Conservation (phyloP, 2,888 invertebrate genomes). For the Idaea aversata region DNA sequence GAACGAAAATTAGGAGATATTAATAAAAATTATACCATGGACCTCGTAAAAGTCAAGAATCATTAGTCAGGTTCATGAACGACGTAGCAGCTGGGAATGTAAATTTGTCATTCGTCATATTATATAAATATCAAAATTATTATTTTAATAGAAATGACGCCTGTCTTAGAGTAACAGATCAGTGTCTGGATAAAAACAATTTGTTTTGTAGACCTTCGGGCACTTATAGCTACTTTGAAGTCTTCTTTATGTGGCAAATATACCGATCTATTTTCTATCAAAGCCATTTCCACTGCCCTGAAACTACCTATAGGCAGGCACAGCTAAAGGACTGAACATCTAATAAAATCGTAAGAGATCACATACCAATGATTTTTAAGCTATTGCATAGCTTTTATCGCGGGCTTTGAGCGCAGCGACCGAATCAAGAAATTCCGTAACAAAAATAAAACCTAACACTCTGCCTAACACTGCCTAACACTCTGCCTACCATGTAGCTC, state of each 20-base stretch:
- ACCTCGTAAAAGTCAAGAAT: conserved; percentile 21
- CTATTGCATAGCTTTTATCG: too few species aligned
- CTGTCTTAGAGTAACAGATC: neutral
- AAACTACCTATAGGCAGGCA: too few species aligned
- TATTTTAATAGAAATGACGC: conserved; percentile 1
- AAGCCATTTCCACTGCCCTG: too few species aligned
- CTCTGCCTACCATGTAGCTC: too few species aligned
- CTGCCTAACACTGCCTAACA: too few species aligned
- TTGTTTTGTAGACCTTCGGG: neutral
- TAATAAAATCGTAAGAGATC: too few species aligned
- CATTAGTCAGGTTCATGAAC: conserved; percentile 17
- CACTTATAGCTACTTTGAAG: neutral
- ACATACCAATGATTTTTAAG: too few species aligned
- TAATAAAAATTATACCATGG: neutral
- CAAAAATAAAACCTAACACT: too few species aligned
- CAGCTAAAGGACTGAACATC: too few species aligned
- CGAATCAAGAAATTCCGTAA: too few species aligned
- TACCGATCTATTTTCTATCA: neutral
- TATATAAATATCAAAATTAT: conserved; percentile 17
- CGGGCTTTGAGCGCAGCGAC: too few species aligned
- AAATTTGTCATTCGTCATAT: conserved; percentile 15
- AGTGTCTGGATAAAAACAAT: neutral
- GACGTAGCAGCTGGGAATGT: conserved; percentile 21
- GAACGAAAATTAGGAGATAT: neutral
- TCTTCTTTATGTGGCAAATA: neutral